A percentile compares a stretch with the other conserved stretches of the same genome.
Conservation (phyloP, 2,888 invertebrate genomes). For the Trichogramma dendrolimi region DNA sequence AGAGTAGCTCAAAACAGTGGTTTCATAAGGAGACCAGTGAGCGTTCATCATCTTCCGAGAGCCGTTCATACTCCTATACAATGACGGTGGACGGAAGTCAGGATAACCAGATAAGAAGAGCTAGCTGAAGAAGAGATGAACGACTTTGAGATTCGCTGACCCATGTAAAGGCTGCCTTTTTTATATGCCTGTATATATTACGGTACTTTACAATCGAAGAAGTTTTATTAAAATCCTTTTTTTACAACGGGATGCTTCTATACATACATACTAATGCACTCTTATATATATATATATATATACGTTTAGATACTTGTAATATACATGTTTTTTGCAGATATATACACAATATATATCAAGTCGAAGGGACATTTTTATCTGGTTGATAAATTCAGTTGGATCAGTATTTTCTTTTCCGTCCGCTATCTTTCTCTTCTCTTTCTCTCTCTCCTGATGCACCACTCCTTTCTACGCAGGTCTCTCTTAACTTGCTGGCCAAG, state of each 20-base stretch:
- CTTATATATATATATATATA: constrained; percentile 40
- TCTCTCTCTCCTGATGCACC: constrained; percentile 4
- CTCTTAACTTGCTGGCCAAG: constrained; percentile 12
- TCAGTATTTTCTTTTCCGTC: constrained; percentile 25
- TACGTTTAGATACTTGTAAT: too few relatives aligned
- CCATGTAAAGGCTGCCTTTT: constrained; percentile 42
- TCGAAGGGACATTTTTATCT: constrained; percentile 48
- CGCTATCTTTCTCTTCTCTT: constrained; percentile 13
- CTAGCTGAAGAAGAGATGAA: not conserved
- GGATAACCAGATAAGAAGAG: constrained; percentile 2
- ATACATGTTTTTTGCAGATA: too few relatives aligned
- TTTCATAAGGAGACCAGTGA: too few relatives aligned
- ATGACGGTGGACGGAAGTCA: not conserved
- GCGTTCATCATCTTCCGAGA: too few relatives aligned
- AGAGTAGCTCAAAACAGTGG: too few relatives aligned
- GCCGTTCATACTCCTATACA: not conserved
- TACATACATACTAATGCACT: not conserved
- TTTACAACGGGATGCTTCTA: too few relatives aligned
- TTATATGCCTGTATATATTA: constrained; percentile 33
- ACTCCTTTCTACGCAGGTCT: constrained; percentile 25
- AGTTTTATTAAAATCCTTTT: constrained; percentile 47
- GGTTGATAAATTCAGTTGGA: constrained; percentile 45
- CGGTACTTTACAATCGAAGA: constrained; percentile 43
- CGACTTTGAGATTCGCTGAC: constrained; percentile 44
- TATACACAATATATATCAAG: constrained; percentile 29